These are phyloP conservation scores for Laothoe populi DNA, from an alignment of 2,888 invertebrate species.

Conservation along the genomic window DNA sequence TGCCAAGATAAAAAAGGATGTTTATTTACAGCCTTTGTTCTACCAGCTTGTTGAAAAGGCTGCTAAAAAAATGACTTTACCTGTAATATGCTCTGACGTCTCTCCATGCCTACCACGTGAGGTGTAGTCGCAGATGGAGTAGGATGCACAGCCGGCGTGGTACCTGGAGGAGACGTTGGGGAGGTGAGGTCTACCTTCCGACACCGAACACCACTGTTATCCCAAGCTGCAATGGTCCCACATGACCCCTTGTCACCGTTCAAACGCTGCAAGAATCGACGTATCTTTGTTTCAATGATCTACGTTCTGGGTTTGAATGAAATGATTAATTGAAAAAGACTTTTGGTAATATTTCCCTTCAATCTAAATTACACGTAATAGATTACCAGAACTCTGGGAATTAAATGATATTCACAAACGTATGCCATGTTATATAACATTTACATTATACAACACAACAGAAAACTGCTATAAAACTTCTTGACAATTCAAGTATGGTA, in stretches of 20 bases:
- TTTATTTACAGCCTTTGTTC: no score
- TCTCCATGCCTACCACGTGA: conserved; percentile 72
- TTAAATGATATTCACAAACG: no score
- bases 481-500: no score
- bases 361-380: no score
- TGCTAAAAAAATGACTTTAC: conserved; percentile 51
- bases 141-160: conserved; percentile 69
- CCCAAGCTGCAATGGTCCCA: conserved; percentile 88
- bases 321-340: conserved; percentile 30
- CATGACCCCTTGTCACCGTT: conserved; percentile 88
- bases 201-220: conserved; percentile 86
- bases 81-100: conserved; percentile 81
- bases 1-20: no score
- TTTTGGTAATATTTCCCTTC: not conserved
- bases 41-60: no score
- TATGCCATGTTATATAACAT: no score
- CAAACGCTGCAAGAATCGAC: conserved; percentile 79
- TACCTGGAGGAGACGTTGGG: conserved; percentile 70
- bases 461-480: no score
- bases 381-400: no score
- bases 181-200: conserved; percentile 83
- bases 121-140: conserved; percentile 61
- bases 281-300: conserved; percentile 52
- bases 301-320: conserved; percentile 39
- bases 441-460: no score